Evolutionary conservation across 2,797 vertebrate species (phyloP).

Genomic region (Astyanax mexicanus): DNA sequence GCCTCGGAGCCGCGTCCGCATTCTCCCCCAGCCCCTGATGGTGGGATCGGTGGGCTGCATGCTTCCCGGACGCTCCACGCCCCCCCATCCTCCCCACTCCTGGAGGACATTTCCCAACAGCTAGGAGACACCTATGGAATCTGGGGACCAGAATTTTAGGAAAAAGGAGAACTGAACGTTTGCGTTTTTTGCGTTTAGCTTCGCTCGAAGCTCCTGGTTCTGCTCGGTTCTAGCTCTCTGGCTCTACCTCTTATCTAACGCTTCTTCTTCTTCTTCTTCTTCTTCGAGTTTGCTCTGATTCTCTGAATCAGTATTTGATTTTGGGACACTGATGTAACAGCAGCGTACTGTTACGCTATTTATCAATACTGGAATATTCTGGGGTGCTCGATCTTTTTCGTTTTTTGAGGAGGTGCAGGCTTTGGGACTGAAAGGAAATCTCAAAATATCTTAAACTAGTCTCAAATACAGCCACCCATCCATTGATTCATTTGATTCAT

Average conservation of each 20-base stretch:
- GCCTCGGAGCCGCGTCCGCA: constrained; percentile 68
- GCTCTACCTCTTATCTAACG: constrained; percentile 6
- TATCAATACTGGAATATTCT: neutral
- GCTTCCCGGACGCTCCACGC: constrained; percentile 71
- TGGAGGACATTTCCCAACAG: constrained; percentile 77
- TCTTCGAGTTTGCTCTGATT: neutral
- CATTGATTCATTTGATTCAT: too few relatives aligned
- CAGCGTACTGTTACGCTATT: neutral
- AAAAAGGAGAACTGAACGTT: constrained; percentile 72
- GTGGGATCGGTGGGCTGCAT: constrained; percentile 76
- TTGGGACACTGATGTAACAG: neutral
- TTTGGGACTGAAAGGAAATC: neutral
- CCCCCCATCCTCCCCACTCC: constrained; percentile 74
- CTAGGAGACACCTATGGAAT: constrained; percentile 85
- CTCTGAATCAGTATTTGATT: too few relatives aligned
- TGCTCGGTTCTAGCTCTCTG: constrained; percentile 64
- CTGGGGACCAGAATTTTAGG: constrained; percentile 85
- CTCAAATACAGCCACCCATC: too few relatives aligned
- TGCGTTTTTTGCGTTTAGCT: constrained; percentile 56
- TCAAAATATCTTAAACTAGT: too few relatives aligned
- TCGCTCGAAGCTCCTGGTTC: constrained; percentile 60
- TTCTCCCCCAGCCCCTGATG: constrained; percentile 81
- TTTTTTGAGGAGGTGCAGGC: too few relatives aligned
- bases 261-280: too few relatives aligned
- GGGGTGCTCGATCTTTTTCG: too few relatives aligned